Conservation (phyloP, 2,797 vertebrate species). For the Sebastes alutus region DNA sequence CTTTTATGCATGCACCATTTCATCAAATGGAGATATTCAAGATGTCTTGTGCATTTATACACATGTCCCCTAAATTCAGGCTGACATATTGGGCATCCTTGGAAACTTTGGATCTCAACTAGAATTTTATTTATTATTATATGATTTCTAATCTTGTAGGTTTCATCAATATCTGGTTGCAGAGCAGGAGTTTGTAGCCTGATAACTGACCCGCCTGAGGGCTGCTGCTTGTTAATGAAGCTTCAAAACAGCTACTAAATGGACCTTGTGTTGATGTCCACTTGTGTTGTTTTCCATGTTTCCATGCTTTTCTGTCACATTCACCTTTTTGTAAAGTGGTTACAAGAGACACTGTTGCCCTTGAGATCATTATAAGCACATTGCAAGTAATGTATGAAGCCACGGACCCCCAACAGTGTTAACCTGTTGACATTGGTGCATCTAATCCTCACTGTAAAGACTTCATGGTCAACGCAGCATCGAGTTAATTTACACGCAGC, state of each 20-base stretch:
- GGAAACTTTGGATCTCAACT: not conserved
- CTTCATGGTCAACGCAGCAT: not conserved
- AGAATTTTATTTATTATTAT: not conserved
- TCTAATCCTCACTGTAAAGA: not conserved
- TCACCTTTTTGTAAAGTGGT: not conserved
- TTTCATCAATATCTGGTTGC: not conserved
- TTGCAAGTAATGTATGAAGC: not conserved
- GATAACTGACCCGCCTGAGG: not conserved
- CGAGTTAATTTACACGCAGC: not conserved
- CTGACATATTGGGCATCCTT: not conserved
- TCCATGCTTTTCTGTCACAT: not conserved
- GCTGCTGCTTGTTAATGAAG: not conserved
- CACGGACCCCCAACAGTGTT: not conserved
- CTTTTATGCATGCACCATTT: not conserved
- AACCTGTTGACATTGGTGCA: not conserved
- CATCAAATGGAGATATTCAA: not conserved
- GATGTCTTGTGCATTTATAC: not conserved
- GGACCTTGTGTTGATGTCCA: too few relatives aligned
- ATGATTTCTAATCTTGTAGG: not conserved
- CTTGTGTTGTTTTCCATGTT: too few relatives aligned
- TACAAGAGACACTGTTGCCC: not conserved
- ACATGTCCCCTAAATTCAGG: not conserved
- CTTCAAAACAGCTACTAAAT: not conserved
- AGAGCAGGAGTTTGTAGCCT: not conserved
- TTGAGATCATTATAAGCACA: not conserved